These are phyloP conservation scores for Gibbula magus DNA, from an alignment of 2,888 invertebrate genomes.

Conservation along the genomic window DNA sequence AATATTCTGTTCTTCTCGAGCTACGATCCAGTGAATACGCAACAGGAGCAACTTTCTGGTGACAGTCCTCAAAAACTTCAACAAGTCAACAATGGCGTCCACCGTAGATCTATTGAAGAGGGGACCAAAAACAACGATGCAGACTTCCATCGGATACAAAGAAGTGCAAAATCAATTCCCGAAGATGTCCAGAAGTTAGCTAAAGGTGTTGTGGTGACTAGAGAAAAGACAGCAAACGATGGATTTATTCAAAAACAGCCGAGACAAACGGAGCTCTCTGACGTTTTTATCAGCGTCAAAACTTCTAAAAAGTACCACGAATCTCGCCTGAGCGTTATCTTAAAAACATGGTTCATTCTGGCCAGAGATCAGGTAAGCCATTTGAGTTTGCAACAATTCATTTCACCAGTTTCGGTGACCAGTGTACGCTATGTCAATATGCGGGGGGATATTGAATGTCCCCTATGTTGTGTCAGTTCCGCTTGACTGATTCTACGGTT, in stretches of 20 bases:
- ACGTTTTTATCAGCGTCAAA: constrained; percentile 96
- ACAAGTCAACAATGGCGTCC: not conserved
- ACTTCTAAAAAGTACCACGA: constrained; percentile 92
- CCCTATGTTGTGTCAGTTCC: not conserved
- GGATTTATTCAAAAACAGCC: not conserved
- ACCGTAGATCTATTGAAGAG: not conserved
- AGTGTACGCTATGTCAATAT: no score
- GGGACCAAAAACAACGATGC: not conserved
- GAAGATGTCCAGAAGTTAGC: not conserved
- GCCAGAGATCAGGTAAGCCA: constrained; percentile 89
- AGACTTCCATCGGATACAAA: constrained; percentile 31
- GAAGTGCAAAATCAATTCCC: constrained; percentile 42
- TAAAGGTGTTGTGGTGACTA: not conserved
- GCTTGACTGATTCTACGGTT: not conserved
- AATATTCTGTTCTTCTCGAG: constrained; percentile 34
- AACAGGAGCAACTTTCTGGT: not conserved
- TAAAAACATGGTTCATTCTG: constrained; percentile 96
- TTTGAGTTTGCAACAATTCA: not conserved
- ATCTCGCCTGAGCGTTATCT: constrained; percentile 88
- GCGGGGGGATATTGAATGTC: no score
- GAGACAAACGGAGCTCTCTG: constrained; percentile 72
- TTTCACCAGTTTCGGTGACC: not conserved
- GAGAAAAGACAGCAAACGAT: constrained; percentile 13
- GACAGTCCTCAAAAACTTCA: constrained; percentile 4
- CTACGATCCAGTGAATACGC: not conserved